These are phyloP conservation scores for Fringilla coelebs DNA, from an alignment of 2,797 vertebrate genomes.

Conservation along the genomic window DNA sequence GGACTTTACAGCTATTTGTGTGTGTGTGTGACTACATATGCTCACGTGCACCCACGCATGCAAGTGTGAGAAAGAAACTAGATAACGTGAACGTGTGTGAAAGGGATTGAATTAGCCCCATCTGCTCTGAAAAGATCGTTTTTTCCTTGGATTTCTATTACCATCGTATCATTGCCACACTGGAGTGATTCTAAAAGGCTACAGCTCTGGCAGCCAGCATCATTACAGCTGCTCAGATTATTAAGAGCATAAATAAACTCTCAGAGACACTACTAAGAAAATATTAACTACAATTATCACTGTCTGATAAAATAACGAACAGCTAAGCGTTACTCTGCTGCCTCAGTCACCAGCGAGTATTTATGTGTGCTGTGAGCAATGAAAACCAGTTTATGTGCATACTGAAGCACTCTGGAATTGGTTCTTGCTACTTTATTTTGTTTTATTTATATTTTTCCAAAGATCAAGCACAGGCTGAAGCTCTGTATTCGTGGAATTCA, in stretches of 20 bases:
- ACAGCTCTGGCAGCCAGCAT: conserved; percentile 15
- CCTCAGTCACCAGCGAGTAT: not conserved
- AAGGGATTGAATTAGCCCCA: conserved; percentile 39
- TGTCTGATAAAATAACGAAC: conserved; percentile 62
- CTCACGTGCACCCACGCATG: not conserved
- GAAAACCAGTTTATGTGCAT: conserved; percentile 21
- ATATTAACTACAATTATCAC: conserved; percentile 52
- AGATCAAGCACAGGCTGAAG: conserved; percentile 4
- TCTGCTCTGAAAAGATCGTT: not conserved
- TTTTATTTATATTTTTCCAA: not conserved
- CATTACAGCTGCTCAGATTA: conserved; percentile 53
- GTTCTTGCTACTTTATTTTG: conserved; percentile 7
- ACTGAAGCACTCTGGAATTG: conserved; percentile 22
- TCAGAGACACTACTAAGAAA: conserved; percentile 61
- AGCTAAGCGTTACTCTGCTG: conserved; percentile 39
- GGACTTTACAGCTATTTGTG: conserved; percentile 1
- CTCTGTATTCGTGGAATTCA: not conserved
- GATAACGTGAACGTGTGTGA: conserved; percentile 6
- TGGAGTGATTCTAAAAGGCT: conserved; percentile 44
- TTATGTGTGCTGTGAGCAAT: not conserved
- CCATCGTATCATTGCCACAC: not conserved
- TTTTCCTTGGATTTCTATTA: conserved; percentile 23
- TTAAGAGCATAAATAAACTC: conserved; percentile 65
- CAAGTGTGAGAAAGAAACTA: conserved; percentile 19
- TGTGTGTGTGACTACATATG: conserved; percentile 3